Base-by-base conservation (phyloP, 2,888 invertebrate species). In the Eupelmus urozonus region DNA sequence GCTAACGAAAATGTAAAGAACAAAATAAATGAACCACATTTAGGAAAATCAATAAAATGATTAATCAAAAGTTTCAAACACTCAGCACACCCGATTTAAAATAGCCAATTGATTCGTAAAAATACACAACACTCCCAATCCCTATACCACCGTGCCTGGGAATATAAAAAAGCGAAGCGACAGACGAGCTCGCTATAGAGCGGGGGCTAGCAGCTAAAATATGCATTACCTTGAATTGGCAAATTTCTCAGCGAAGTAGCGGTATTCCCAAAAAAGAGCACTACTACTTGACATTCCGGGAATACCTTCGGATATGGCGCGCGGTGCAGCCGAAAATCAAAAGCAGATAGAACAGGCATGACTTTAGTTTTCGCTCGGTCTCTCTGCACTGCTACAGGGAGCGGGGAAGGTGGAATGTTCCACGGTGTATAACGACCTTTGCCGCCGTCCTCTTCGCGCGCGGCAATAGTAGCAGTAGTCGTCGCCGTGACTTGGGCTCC, bases 401-500 rank as follows among this genome's bases (percentile, higher is more conserved):
- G 11, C 7, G 18, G 53, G 20, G 42, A 53, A 53, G 49, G 59
- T 67, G 72, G 72, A 72, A 76, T 67, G 76, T 71, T 59, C 63
- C 29, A 16, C 16, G 55, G 27, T 16, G 63, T 72, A 72, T 75
- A 79, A 76, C 71, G 79, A 73, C 51, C 49, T 62, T 40, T 59
- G n/a, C 60, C 63, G 34, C 27, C 23, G 34, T 45, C 59, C 13
- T 40, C 23, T 60, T 69, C 57, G n/a, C 20, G 49, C 45, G 45
- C 40, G n/a, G 40, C 20, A 40, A 45, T 78, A 63, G 63, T 59
- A 40, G 63, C 51, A 57, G 65, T 66, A 40, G 53, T 62, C 53
- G 53, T 65, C 76, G 63, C 45, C 49, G 59, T 67, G 63, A 60
- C 80, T 71, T 23, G 66, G 29, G 80, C 82, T 82, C 83, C 84